These are phyloP conservation scores for Myotis yumanensis DNA, from an alignment of 2,113 vertebrate species.

Conservation along the genomic window DNA sequence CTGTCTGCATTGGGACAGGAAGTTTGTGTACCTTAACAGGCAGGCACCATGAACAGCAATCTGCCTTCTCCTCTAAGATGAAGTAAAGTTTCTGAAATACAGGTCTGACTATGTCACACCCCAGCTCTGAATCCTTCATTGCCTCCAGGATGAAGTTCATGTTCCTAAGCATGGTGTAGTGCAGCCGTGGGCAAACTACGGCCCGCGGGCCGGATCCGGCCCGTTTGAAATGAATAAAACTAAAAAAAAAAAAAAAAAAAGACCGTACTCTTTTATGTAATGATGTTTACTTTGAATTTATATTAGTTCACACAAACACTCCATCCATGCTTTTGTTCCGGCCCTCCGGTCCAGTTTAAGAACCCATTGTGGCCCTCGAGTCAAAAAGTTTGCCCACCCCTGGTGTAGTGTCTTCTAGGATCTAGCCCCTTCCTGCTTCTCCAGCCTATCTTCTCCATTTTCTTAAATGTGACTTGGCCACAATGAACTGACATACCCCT, in stretches of 20 bases:
- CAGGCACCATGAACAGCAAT: background rate
- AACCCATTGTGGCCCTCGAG: too few species aligned
- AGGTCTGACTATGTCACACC: background rate
- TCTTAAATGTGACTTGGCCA: background rate
- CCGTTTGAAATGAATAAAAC: too few species aligned
- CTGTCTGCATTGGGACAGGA: background rate
- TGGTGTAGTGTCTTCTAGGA: background rate
- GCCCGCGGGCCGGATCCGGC: too few species aligned
- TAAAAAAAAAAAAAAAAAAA: too few species aligned
- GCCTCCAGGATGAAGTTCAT: background rate
- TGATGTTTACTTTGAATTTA: too few species aligned
- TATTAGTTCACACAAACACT: too few species aligned
- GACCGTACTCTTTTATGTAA: too few species aligned
- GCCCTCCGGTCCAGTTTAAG: too few species aligned
- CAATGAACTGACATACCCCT: background rate
- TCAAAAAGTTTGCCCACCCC: too few species aligned
- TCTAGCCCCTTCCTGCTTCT: background rate
- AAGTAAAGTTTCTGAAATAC: conserved; percentile 10
- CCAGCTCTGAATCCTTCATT: background rate
- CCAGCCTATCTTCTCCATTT: background rate
- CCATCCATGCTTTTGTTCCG: too few species aligned
- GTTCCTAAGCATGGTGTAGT: background rate
- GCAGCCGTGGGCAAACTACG: too few species aligned
- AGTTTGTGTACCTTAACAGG: background rate
- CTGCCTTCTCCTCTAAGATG: background rate